Conservation (phyloP, 2,888 invertebrate species). For the Heliconius ismenius region DNA sequence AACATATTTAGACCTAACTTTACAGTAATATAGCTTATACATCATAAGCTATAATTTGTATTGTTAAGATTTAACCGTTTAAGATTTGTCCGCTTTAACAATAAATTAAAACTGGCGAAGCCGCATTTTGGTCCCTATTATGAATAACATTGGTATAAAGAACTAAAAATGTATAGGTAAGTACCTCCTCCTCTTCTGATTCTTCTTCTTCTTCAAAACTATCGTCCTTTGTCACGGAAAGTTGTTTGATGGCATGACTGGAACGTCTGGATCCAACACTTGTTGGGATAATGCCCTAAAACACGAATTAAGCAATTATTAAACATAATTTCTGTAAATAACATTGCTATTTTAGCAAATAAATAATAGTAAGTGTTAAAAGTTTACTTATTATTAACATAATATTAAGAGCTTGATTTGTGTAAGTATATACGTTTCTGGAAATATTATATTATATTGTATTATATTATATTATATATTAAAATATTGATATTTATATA, state of each 20-base stretch:
- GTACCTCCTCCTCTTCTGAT: slow-evolving; percentile 80
- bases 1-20: no score
- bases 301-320: slow-evolving; percentile 34
- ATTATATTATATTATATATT: not conserved
- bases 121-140: no score
- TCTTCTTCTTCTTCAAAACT: slow-evolving; percentile 80
- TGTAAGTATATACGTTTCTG: not conserved
- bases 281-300: slow-evolving; percentile 76
- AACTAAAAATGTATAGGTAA: not conserved
- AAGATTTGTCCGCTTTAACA: no score
- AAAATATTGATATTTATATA: not conserved
- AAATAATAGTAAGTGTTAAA: not conserved
- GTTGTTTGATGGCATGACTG: slow-evolving; percentile 77
- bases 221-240: slow-evolving; percentile 77
- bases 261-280: slow-evolving; percentile 75
- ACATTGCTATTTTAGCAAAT: not conserved
- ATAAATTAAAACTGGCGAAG: no score
- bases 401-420: not conserved
- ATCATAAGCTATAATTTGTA: no score
- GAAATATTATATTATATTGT: not conserved
- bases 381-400: not conserved
- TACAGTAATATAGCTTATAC: no score
- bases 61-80: no score
- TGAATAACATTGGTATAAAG: not conserved
- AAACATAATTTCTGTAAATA: not conserved